Base-by-base conservation (phyloP, 2,113 vertebrate genomes). In the Synodontis membranacea region DNA sequence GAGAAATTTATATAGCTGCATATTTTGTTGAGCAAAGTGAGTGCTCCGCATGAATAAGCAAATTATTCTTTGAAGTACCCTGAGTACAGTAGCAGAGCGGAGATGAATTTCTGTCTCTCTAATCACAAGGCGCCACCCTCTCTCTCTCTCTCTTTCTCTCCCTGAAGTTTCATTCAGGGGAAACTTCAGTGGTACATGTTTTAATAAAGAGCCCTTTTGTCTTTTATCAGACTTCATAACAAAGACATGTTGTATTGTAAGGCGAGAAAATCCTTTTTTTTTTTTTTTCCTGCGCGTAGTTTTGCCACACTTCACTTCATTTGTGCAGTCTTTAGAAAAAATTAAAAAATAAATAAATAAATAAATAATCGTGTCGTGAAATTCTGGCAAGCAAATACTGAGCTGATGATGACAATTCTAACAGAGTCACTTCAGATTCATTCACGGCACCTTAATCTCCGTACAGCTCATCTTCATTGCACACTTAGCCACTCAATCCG, bases 41-140 rank as follows among this genome's bases (percentile, higher is more conserved):
- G 87, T 84, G 88, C 91, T 89, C 91, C 90, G 86, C 89, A 91
- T 90, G 91, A 91, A 92, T 90, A 91, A 89, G 54, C 89, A 82
- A 90, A 83, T 79, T 82, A 87, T 83, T 89, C 91, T 94, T 94
- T 95, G 89, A 94, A 93, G 91, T 91, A 66, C 64, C 81, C 81
- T 84, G 90, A 56, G 52, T 80, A 86, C 44, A 84, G 85, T 80
- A 74, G 58, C 46, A 75, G 62, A 68, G 48, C 79, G 7, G 56
- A 84, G 76, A 80, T 83, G 75, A 83, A 68, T 88, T 83, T 74
- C 44, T 48, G 70, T 87, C 54, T 5, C 72, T 84, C 72, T 87
- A 79, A 83, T 87, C 70, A 66, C 19, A 87, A 70, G 46, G 19
- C 46, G 10, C 42, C 21, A 23, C 19, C 56, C 50, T 74, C 39